phyloP scores from a whole-genome alignment of 1,140 invertebrate species.

The Tyrophagus putrescentiae region DNA sequence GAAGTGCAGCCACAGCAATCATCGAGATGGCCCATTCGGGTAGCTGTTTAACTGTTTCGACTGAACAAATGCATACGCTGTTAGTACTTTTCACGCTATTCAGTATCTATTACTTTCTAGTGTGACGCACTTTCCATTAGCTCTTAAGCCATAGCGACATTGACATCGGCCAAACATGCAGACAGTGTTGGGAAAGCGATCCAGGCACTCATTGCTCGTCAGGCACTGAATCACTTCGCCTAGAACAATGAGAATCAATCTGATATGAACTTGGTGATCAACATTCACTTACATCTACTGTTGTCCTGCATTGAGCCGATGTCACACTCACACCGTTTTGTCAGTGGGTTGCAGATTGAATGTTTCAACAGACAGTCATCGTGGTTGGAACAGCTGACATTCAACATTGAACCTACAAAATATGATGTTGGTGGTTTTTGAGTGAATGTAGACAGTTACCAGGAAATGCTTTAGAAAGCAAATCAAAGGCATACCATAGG shows the following conservation, averaged over 20 bases:
- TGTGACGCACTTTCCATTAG: slow-evolving; percentile 15
- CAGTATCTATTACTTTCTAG: not conserved
- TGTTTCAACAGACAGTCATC: slow-evolving; percentile 14
- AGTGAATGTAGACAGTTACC: not conserved
- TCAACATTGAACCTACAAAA: slow-evolving; percentile 2
- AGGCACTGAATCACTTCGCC: not conserved
- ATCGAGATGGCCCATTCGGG: slow-evolving; percentile 11
- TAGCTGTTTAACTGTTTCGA: not conserved
- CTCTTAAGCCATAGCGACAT: slow-evolving; percentile 8
- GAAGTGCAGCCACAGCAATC: not conserved
- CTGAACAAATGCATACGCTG: not conserved
- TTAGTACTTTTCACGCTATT: not conserved
- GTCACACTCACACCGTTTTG: slow-evolving; percentile 19
- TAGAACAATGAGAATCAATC: slow-evolving; percentile 1
- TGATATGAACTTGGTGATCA: not conserved
- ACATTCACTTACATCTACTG: not conserved
- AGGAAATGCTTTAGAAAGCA: not conserved
- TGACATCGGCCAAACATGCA: slow-evolving; percentile 13
- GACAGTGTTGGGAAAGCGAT: not conserved
- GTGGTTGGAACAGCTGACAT: not conserved
- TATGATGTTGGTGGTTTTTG: no score
- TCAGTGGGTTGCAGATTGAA: not conserved
- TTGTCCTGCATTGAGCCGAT: not conserved
- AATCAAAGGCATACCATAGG: slow-evolving; percentile 4
- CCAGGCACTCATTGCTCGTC: not conserved